Conservation (phyloP, 2,113 vertebrate species). For the Coreoperca whiteheadi region DNA sequence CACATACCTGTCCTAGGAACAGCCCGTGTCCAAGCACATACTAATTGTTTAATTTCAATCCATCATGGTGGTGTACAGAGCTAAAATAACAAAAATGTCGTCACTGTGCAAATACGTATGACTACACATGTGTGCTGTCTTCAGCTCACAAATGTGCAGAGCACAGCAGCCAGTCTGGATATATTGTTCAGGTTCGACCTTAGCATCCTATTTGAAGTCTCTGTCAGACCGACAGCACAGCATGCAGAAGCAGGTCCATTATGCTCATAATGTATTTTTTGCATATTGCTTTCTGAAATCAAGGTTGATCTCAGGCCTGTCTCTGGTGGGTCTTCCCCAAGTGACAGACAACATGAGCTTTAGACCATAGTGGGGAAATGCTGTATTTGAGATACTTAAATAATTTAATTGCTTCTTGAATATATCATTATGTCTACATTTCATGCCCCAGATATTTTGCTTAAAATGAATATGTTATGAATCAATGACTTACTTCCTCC, state of each 20-base stretch:
- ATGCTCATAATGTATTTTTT: conserved; percentile 25
- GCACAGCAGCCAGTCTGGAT: conserved; percentile 20
- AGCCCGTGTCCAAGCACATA: no score
- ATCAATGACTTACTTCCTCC: conserved; percentile 85
- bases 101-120: no score
- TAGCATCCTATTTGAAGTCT: conserved; percentile 17
- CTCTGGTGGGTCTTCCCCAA: neutral
- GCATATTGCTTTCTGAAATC: conserved; percentile 24
- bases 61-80: no score
- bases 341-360: neutral
- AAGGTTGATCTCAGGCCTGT: conserved; percentile 4
- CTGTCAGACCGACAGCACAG: conserved; percentile 39
- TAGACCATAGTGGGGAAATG: neutral
- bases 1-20: no score
- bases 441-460: neutral
- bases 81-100: no score
- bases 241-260: conserved; percentile 22
- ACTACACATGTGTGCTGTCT: conserved; percentile 4
- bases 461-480: neutral
- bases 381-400: neutral
- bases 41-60: no score
- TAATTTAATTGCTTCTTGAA: neutral
- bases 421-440: neutral
- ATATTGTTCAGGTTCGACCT: conserved; percentile 32
- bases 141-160: conserved; percentile 7